Evolutionary conservation across 2,113 vertebrate genomes (phyloP).

Genomic region (human): GRCh38 chr3:104727501-104728000

Average conservation of each 20-base stretch:
- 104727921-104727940: background rate
- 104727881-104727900: background rate
- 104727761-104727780: background rate
- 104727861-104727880: background rate
- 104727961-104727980: accelerated
- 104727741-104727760: background rate
- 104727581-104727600: background rate
- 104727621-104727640: background rate
- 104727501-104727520: background rate
- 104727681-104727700: background rate
- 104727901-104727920: background rate
- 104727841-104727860: background rate
- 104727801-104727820: background rate
- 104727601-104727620: background rate
- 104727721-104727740: background rate
- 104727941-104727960: too few species aligned
- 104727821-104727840: background rate
- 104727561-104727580: too few species aligned
- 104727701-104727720: background rate
- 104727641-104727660: background rate
- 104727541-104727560: background rate
- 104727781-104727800: background rate
- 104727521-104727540: background rate
- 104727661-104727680: background rate
- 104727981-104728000: background rate